Evolutionary conservation across 2,797 vertebrate genomes (phyloP), one percentile per base, ranked within the genome.

Genomic region (Bufotes viridis): DNA sequence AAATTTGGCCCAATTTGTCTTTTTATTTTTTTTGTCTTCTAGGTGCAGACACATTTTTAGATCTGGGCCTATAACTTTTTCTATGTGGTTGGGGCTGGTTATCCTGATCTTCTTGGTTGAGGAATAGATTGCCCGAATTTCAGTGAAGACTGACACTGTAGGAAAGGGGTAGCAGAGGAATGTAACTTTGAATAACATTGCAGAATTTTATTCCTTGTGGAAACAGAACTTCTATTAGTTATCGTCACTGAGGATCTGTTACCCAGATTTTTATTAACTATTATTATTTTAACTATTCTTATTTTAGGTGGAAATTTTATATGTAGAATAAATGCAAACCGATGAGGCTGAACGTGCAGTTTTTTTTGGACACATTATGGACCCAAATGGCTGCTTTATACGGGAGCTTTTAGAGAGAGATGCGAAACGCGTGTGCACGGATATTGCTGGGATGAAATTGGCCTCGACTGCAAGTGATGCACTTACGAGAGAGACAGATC

Each of bases 401-500:
- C 11, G 2, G 74, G 34, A 75, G 70, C 70, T 42, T 74, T 42
- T 12, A 74, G 17, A 22, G 49, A 53, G 0, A 1, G 20, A 55
- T 7, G 75, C 17, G 75, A 78, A 53, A 24, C 51, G 42, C 49
- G 22, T 5, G 7, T 22, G 42, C 22, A 17, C 42, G n/a, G 22
- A 6, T 24, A 53, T 14, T 15, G 11, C 51, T 78, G 2, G 51
- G 8, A 24, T 24, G 0, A 55, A 51, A 51, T 24, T 81, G 60
- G 58, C 29, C 60, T 5, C 79, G 65, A 17, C 58, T 81, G 79
- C 58, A 63, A 63, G 29, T 22, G 12, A 34, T 81, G 79, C 79
- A 51, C 60, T 81, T 81, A 81, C 26, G 29, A 60, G 18, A 15
- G 58, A 63, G 34, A 49, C 79, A 3, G 58, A 81, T 81, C 79